Evolutionary conservation across 2,797 vertebrate species (phyloP).

Genomic region (Acanthurus lineatus): DNA sequence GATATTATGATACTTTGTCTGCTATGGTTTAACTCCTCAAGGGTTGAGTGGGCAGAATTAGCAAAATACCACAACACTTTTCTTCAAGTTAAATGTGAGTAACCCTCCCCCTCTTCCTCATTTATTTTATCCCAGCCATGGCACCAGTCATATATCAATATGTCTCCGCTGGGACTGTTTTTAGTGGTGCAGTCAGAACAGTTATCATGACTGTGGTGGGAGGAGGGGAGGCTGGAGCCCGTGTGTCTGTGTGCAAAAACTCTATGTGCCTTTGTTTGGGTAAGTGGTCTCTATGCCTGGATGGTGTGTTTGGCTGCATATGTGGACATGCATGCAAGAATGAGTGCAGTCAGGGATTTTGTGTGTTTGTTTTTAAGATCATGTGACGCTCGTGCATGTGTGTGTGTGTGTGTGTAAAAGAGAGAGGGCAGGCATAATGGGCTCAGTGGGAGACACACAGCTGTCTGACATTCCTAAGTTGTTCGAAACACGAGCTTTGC

Average conservation of each 20-base stretch:
- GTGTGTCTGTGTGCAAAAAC: conserved; percentile 63
- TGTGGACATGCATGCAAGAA: conserved; percentile 47
- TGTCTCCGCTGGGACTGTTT: conserved; percentile 57
- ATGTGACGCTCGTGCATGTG: conserved; percentile 46
- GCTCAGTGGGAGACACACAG: conserved; percentile 70
- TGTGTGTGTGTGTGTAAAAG: conserved; percentile 12
- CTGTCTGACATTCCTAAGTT: conserved; percentile 77
- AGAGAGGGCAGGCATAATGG: conserved; percentile 31
- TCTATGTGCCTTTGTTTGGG: conserved; percentile 67
- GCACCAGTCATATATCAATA: conserved; percentile 46
- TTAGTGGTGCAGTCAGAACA: conserved; percentile 55
- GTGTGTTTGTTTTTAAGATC: conserved; percentile 17
- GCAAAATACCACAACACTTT: conserved; percentile 3
- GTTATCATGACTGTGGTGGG: conserved; percentile 51
- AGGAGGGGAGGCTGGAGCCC: conserved; percentile 63
- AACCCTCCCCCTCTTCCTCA: neutral
- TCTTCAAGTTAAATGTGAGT: conserved; percentile 30
- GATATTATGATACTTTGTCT: neutral
- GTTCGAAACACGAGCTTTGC: conserved; percentile 41
- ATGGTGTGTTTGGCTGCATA: conserved; percentile 20
- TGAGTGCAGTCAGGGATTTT: neutral
- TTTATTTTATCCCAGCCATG: conserved; percentile 31
- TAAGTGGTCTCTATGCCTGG: conserved; percentile 43
- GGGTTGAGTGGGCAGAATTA: conserved; percentile 11
- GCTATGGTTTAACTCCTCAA: conserved; percentile 29